These are phyloP conservation scores for Reinhardtius hippoglossoides DNA, from an alignment of 2,113 vertebrate genomes.

Conservation along the genomic window DNA sequence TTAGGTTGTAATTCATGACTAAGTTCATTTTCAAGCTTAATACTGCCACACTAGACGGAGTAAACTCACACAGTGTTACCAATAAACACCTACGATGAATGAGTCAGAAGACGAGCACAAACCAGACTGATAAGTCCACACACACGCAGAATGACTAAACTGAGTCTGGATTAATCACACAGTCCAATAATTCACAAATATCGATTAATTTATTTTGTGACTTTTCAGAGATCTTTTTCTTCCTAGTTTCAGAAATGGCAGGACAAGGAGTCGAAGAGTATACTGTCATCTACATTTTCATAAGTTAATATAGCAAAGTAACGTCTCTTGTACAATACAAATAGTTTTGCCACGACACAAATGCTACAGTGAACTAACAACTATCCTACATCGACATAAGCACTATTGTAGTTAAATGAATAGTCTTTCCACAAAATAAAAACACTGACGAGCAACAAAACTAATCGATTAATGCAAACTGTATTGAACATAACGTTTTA, in stretches of 20 bases:
- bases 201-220: conserved; percentile 47
- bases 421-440: conserved; percentile 32
- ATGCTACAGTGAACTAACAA: conserved; percentile 16
- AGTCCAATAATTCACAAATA: conserved; percentile 28
- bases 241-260: conserved; percentile 31
- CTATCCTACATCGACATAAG: conserved; percentile 35
- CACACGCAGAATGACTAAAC: neutral
- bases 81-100: neutral
- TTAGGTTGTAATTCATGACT: neutral
- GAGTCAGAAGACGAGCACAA: neutral
- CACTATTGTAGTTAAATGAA: conserved; percentile 11
- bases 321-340: conserved; percentile 18
- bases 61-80: neutral
- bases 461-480: conserved; percentile 7
- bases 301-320: conserved; percentile 30
- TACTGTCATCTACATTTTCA: conserved; percentile 7
- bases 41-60: neutral
- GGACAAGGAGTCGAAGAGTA: conserved; percentile 20
- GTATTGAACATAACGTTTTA: conserved; percentile 9
- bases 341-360: conserved; percentile 7
- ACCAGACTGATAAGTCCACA: neutral
- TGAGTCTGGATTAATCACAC: conserved; percentile 45
- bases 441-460: conserved; percentile 33
- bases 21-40: neutral
- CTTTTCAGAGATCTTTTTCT: conserved; percentile 1